phyloP scores from a whole-genome alignment of 2,797 vertebrate species.

The Melanotaenia nigrans region DNA sequence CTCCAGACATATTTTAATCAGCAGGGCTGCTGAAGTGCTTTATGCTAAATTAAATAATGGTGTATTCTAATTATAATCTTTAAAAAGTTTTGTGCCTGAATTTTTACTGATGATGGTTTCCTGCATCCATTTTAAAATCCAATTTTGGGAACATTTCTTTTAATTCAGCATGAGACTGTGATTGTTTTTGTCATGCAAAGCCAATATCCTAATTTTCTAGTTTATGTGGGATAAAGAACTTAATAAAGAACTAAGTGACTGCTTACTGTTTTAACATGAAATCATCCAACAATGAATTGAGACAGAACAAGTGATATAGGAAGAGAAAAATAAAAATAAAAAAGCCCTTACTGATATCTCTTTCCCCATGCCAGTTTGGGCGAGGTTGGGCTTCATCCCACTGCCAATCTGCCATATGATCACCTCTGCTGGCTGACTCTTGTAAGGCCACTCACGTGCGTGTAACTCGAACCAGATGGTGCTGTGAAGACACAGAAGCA shows the following conservation, averaged over 20 bases:
- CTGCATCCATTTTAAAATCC: not conserved
- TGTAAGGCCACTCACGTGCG: slow-evolving; percentile 98
- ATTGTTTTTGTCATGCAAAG: slow-evolving; percentile 5
- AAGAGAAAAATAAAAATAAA: not conserved
- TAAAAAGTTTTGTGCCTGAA: not conserved
- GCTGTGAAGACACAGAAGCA: slow-evolving; percentile 76
- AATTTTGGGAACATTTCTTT: not conserved
- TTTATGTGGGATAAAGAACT: not conserved
- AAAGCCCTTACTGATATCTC: slow-evolving; percentile 92
- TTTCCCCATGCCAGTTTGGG: slow-evolving; percentile 97
- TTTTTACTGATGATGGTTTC: not conserved
- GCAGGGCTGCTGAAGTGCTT: not conserved
- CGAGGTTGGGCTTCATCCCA: slow-evolving; percentile 97
- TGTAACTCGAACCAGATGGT: slow-evolving; percentile 99
- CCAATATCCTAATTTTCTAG: not conserved
- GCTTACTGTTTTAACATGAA: not conserved
- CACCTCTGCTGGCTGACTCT: slow-evolving; percentile 96
- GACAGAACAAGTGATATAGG: not conserved
- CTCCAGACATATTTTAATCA: not conserved
- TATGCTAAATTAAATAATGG: not conserved
- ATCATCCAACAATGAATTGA: not conserved
- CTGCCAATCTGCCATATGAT: slow-evolving; percentile 98
- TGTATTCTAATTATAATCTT: not conserved
- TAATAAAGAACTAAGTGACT: not conserved
- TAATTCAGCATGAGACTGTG: not conserved